Base-by-base conservation (phyloP, 2,888 invertebrate genomes). In the Eucera pruinosa region DNA sequence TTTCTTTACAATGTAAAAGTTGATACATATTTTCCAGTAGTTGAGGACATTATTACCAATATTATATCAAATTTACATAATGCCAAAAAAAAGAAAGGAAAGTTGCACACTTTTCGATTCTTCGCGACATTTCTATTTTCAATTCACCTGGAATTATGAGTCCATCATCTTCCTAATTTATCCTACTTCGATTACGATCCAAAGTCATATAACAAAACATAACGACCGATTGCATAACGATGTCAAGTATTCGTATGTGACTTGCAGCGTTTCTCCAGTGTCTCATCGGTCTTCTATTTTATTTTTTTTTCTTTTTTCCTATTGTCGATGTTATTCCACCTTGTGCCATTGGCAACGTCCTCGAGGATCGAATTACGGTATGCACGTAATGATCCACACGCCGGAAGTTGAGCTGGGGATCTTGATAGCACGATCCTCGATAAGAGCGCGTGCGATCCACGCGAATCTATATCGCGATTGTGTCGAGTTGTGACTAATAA, bases 321-420 rank as follows among this genome's bases (percentile, higher is more conserved):
- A 13, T 50, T 25, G 6, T 23, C 55, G 45, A 18, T 43, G 52
- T 20, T 64, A 25, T 57, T 41, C 25, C 54, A 73, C 33, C 67
- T 74, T 69, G 20, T 55, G 23, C 47, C 39, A 58, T 52, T 41
- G n/a, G 20, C 23, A 33, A 25, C 54, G 73, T 66, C 77, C 77
- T 81, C 73, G 75, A 7, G 30, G 61, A 73, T 82, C 73, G 57
- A 74, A 83, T 84, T 81, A 68, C 77, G 23, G 77, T 50, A 30
- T 20, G 27, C 30, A 67, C 58, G 50, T 75, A 83, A 81, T 50
- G 67, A 83, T 83, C 58, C 55, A 48, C 39, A 62, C 64, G 57
- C 78, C 82, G 82, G 80, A 83, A 78, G 69, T 70, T 57, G 45
- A 75, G 30, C 52, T 41, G 65, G 41, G 65, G 68, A 80, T 76